phyloP scores from a whole-genome alignment of 2,113 vertebrate genomes.

The Pygoscelis antarcticus region DNA sequence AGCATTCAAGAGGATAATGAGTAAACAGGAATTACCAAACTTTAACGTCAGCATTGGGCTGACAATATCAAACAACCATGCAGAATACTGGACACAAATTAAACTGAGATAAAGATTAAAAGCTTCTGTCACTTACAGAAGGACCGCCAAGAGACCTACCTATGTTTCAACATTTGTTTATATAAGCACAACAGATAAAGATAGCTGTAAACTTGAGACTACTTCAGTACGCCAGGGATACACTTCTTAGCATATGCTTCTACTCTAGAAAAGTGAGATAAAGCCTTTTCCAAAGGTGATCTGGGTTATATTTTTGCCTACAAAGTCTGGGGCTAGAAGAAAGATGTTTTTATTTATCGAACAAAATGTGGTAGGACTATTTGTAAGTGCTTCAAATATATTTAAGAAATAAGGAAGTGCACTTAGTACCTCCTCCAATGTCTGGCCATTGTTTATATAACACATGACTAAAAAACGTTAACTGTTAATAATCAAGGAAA shows the following conservation, averaged over 20 bases:
- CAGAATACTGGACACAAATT: not conserved
- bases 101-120: conserved; percentile 20
- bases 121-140: not conserved
- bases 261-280: not conserved
- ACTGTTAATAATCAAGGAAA: conserved; percentile 3
- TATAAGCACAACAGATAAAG: not conserved
- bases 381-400: not conserved
- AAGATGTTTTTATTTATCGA: not conserved
- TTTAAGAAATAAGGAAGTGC: not conserved
- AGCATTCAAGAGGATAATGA: conserved; percentile 46
- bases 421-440: not conserved
- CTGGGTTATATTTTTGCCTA: not conserved
- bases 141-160: not conserved
- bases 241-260: not conserved
- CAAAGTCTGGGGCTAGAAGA: not conserved
- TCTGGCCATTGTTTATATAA: not conserved
- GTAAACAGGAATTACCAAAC: conserved; percentile 29
- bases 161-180: conserved; percentile 7
- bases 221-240: not conserved
- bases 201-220: not conserved
- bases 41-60: not conserved
- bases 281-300: not conserved
- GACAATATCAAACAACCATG: not conserved
- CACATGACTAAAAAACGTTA: not conserved
- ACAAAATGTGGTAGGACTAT: not conserved